Percentiles rank a stretch among this genome's conserved stretches.
Conservation (phyloP, 2,797 vertebrate genomes). For the Spea hammondii region DNA sequence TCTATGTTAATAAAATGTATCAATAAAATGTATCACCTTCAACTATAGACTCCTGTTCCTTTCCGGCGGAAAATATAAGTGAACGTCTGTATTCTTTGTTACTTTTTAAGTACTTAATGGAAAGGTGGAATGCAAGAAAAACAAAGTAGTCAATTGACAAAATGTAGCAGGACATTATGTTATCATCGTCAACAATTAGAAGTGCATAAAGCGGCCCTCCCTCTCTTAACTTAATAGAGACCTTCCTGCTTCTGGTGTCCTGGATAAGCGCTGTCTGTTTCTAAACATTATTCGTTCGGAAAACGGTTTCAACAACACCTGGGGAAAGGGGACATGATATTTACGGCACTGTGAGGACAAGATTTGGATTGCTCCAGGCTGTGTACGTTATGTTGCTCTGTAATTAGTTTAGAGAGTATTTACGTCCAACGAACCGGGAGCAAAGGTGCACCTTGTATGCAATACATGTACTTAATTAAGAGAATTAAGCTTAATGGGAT, state of each 20-base stretch:
- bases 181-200: neutral
- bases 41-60: too few species aligned
- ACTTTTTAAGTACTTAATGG: too few species aligned
- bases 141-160: neutral
- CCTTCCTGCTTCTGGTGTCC: neutral
- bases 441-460: slow-evolving; percentile 67
- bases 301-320: slow-evolving; percentile 45
- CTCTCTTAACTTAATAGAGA: neutral
- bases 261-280: slow-evolving; percentile 22
- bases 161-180: neutral
- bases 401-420: slow-evolving; percentile 72
- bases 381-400: slow-evolving; percentile 68
- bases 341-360: slow-evolving; percentile 33
- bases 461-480: slow-evolving; percentile 70
- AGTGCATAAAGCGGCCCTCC: neutral
- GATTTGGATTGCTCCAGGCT: slow-evolving; percentile 65
- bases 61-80: too few species aligned
- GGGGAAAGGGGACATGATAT: slow-evolving; percentile 50
- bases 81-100: too few species aligned
- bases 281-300: slow-evolving; percentile 45
- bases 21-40: too few species aligned
- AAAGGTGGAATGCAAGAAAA: too few species aligned
- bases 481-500: slow-evolving; percentile 59
- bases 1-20: too few species aligned
- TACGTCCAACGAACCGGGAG: slow-evolving; percentile 59